phyloP scores from a whole-genome alignment of 2,888 invertebrate species.

The Sesamia inferens region DNA sequence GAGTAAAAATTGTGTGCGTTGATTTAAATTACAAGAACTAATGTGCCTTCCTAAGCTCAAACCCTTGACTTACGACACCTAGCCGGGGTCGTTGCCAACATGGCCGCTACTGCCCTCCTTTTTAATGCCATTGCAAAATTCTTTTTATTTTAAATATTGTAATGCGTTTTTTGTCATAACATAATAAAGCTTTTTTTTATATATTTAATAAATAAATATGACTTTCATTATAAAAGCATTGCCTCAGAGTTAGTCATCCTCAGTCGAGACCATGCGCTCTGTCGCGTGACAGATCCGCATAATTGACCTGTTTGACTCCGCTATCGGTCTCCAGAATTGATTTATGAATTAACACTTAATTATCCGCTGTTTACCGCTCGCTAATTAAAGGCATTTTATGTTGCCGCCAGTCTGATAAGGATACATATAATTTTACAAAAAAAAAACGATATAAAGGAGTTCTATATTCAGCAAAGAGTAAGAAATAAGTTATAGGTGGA shows the following conservation, averaged over 20 bases:
- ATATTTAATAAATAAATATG: too few relatives aligned
- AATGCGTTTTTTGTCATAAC: too few relatives aligned
- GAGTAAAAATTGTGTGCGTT: too few relatives aligned
- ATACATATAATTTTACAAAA: conserved; percentile 15
- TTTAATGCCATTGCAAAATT: too few relatives aligned
- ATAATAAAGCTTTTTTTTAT: too few relatives aligned
- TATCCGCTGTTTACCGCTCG: conserved; percentile 39
- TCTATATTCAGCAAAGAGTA: background rate
- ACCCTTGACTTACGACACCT: too few relatives aligned
- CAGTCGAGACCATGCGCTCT: background rate
- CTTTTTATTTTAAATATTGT: too few relatives aligned
- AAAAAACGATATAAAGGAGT: background rate
- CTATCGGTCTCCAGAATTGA: conserved; percentile 56
- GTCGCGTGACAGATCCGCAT: conserved; percentile 53
- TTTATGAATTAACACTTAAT: conserved; percentile 49
- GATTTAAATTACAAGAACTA: too few relatives aligned
- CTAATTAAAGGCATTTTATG: conserved; percentile 45
- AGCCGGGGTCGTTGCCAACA: too few relatives aligned
- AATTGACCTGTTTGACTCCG: conserved; percentile 47
- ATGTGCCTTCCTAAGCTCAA: too few relatives aligned
- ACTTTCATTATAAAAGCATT: background rate
- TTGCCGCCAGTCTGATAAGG: conserved; percentile 23
- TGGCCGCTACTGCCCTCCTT: too few relatives aligned
- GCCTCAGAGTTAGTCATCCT: conserved; percentile 20
- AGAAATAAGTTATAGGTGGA: background rate